phyloP scores from a whole-genome alignment of 1,140 invertebrate genomes.

The Drosophila pandora region DNA sequence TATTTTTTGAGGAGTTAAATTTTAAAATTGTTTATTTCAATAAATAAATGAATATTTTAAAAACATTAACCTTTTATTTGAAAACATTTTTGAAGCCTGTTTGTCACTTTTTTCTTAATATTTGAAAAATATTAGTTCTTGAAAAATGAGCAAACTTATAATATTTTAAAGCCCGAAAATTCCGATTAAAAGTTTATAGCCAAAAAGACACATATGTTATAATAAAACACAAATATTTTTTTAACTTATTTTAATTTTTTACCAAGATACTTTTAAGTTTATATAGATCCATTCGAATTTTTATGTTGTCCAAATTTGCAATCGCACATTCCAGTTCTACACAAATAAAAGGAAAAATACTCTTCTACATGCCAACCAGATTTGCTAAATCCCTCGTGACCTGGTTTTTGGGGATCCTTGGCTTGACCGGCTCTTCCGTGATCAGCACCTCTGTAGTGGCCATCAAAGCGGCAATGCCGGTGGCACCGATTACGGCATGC shows the following conservation, averaged over 20 bases:
- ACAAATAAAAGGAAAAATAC: not conserved
- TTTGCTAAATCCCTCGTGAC: constrained; percentile 35
- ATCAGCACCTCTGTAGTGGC: constrained; percentile 88
- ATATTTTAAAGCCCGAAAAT: no score
- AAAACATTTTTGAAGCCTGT: not conserved
- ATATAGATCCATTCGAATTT: not conserved
- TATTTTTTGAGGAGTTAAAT: not conserved
- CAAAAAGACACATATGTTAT: no score
- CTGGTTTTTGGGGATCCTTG: constrained; percentile 27
- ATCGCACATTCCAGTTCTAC: not conserved
- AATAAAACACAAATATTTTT: no score
- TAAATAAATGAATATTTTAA: not conserved
- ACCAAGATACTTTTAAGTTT: no score
- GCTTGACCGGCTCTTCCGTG: constrained; percentile 10
- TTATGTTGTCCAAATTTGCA: not conserved
- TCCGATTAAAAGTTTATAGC: no score
- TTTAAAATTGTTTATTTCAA: not conserved
- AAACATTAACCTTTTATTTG: no score
- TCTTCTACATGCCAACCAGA: constrained; percentile 38
- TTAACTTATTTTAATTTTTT: no score
- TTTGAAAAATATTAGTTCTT: no score
- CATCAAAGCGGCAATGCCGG: constrained; percentile 90
- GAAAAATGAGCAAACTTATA: no score
- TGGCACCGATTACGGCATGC: constrained; percentile 95
- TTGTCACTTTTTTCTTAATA: no score